A percentile compares a stretch with the other conserved stretches of the same genome.
Conservation (phyloP, 1,140 invertebrate species). For the Nasonia giraulti region DNA sequence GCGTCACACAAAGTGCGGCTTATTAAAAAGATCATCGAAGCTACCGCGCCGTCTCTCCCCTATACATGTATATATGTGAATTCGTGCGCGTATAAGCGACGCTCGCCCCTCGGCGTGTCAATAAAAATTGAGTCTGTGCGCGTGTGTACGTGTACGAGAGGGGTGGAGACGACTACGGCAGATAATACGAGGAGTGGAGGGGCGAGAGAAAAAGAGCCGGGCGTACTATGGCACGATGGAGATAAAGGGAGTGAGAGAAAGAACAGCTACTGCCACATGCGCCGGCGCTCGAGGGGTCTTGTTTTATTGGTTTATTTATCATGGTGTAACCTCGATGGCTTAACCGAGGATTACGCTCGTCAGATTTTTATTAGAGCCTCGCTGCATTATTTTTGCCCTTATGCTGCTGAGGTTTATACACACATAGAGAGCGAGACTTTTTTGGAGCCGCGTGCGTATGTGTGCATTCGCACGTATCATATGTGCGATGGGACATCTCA, state of each 20-base stretch:
- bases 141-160: conserved; percentile 7
- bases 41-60: background rate
- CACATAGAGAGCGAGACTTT: too few relatives aligned
- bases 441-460: conserved; percentile 3
- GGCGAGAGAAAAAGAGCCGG: conserved; percentile 4
- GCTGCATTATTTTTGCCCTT: conserved; percentile 43
- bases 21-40: conserved; percentile 60
- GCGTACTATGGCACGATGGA: conserved; percentile 4
- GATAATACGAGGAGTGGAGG: background rate
- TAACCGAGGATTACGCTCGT: conserved; percentile 59
- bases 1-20: conserved; percentile 44
- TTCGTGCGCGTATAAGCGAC: background rate
- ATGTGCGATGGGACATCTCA: background rate
- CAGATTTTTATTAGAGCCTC: conserved; percentile 65
- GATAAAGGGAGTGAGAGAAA: conserved; percentile 34
- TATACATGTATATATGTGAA: background rate
- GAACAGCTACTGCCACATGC: conserved; percentile 15
- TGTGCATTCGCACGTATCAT: background rate
- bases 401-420: background rate
- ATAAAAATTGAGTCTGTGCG: conserved; percentile 39
- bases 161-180: background rate
- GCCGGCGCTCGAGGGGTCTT: conserved; percentile 31
- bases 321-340: conserved; percentile 50
- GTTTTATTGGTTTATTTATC: conserved; percentile 67
- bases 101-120: background rate